These are phyloP conservation scores for Nudaria mundana DNA, from an alignment of 2,888 invertebrate genomes.

Conservation along the genomic window DNA sequence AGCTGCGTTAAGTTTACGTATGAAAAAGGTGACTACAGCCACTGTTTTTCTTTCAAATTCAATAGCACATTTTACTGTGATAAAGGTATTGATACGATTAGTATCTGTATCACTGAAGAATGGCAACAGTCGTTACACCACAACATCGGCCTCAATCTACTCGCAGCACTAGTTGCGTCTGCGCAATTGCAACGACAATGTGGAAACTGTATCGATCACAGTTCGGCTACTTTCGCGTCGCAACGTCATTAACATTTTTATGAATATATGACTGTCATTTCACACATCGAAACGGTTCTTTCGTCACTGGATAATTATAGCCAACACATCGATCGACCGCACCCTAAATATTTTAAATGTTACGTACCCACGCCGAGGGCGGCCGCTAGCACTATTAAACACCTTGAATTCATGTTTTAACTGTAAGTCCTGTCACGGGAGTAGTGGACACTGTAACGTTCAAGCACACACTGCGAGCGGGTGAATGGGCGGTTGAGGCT, in stretches of 20 bases:
- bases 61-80: not conserved
- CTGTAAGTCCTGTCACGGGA: constrained; percentile 74
- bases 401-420: constrained; percentile 78
- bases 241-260: constrained; percentile 36
- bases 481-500: constrained; percentile 77
- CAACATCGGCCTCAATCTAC: constrained; percentile 47
- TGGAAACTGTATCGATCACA: constrained; percentile 56
- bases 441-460: constrained; percentile 77
- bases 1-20: too few relatives aligned
- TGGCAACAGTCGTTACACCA: constrained; percentile 43
- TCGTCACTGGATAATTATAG: constrained; percentile 38
- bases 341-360: constrained; percentile 71
- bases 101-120: constrained; percentile 30
- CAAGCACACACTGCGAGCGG: constrained; percentile 80
- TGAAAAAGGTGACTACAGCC: too few relatives aligned
- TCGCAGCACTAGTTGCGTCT: constrained; percentile 45
- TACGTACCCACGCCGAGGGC: constrained; percentile 87
- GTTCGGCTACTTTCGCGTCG: constrained; percentile 52
- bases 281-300: constrained; percentile 34
- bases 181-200: constrained; percentile 44
- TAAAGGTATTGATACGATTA: constrained; percentile 17
- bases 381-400: constrained; percentile 82
- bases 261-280: constrained; percentile 32
- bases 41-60: not conserved
- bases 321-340: constrained; percentile 37